These are phyloP conservation scores for Leptobrachium leishanense DNA, from an alignment of 2,113 vertebrate genomes.

Conservation along the genomic window DNA sequence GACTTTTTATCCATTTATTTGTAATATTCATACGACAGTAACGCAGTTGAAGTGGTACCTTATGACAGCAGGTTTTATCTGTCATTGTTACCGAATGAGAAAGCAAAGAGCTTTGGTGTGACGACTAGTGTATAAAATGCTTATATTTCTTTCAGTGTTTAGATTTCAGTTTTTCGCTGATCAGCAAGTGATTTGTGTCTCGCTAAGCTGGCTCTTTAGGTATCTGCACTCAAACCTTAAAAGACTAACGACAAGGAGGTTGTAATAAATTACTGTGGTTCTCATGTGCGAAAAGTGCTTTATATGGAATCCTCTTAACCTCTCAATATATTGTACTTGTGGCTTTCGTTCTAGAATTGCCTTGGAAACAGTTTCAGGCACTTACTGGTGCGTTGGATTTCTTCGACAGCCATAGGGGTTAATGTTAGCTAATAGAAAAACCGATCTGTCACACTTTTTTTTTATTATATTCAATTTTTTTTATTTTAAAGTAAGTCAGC, in stretches of 20 bases:
- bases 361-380: neutral
- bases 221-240: neutral
- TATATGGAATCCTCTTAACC: neutral
- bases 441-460: no score
- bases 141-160: neutral
- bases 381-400: neutral
- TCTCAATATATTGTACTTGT: neutral
- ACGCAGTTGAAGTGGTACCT: neutral
- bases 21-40: neutral
- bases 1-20: no score
- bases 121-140: neutral
- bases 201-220: neutral
- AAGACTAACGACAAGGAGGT: neutral
- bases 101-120: neutral
- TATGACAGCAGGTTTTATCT: neutral
- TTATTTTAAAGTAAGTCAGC: no score
- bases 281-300: neutral
- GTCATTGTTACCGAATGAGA: neutral
- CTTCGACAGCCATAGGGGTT: neutral
- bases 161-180: neutral
- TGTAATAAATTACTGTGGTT: neutral
- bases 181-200: neutral
- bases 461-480: no score
- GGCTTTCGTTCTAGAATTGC: neutral
- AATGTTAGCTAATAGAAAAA: neutral